phyloP scores from a whole-genome alignment of 2,888 invertebrate species.

The Calliopum simillimum region DNA sequence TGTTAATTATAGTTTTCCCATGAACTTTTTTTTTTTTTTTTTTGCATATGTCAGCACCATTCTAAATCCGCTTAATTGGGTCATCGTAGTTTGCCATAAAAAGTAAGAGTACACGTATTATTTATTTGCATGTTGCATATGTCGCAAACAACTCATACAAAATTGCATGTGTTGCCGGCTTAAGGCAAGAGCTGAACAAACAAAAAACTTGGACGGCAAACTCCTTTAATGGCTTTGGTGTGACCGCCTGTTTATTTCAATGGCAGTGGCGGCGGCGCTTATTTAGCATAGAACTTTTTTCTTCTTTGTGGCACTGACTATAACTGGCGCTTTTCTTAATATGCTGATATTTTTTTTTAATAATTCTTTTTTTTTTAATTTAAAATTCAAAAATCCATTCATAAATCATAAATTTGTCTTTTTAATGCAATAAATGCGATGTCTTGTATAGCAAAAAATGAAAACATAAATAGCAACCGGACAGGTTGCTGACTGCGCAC shows the following conservation, averaged over 20 bases:
- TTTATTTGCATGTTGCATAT: no score
- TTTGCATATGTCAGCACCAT: no score
- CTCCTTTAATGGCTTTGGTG: not conserved
- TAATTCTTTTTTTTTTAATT: not conserved
- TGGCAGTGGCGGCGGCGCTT: no score
- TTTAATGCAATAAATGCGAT: not conserved
- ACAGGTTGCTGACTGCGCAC: not conserved
- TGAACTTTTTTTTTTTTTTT: no score
- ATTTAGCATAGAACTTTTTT: not conserved
- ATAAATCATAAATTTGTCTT: constrained; percentile 62
- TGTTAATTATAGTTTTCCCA: no score
- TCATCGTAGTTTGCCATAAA: no score
- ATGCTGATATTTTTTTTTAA: not conserved
- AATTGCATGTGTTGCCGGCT: no score
- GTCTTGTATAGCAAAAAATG: not conserved
- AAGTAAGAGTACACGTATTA: no score
- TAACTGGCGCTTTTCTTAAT: not conserved
- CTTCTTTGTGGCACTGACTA: no score
- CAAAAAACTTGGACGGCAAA: not conserved
- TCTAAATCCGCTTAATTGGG: no score
- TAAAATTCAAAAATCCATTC: constrained; percentile 44
- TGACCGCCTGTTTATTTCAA: not conserved
- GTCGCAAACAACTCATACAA: no score
- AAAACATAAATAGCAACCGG: constrained; percentile 13
- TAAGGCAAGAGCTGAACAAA: not conserved